Conservation (phyloP, 2,113 vertebrate species). For the Dipodomys stephensi region DNA sequence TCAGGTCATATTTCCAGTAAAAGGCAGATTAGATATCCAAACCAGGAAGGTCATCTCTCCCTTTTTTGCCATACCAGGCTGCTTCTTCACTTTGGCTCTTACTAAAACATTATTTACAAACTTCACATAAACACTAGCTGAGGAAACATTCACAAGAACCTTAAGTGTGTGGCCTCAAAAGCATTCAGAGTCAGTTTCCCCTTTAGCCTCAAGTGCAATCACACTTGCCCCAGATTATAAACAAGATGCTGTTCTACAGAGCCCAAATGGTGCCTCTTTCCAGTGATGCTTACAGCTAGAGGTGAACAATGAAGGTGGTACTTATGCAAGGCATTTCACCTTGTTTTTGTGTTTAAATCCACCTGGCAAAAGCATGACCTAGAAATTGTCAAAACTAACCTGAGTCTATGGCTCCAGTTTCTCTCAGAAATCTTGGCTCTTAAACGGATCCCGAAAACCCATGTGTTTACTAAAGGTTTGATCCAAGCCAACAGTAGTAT, state of each 20-base stretch:
- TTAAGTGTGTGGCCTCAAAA: background rate
- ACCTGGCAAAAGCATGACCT: background rate
- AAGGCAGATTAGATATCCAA: background rate
- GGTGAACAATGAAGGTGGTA: background rate
- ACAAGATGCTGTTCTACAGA: background rate
- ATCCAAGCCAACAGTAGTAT: background rate
- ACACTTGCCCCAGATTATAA: background rate
- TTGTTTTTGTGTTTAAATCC: background rate
- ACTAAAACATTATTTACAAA: constrained; percentile 23
- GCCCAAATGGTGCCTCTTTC: background rate
- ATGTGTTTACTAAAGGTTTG: background rate
- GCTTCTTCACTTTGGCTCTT: background rate
- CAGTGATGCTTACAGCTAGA: background rate
- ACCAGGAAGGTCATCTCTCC: background rate
- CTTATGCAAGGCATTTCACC: background rate
- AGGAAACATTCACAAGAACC: background rate
- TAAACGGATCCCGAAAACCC: background rate
- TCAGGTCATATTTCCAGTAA: background rate
- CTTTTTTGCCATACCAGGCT: background rate
- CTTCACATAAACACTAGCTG: background rate
- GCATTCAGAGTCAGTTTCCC: background rate
- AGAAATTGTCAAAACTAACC: constrained; percentile 36
- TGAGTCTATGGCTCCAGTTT: background rate
- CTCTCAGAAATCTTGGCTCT: background rate
- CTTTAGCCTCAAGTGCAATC: background rate